phyloP scores from a whole-genome alignment of 2,888 invertebrate genomes.

The Schizaphis graminum region DNA sequence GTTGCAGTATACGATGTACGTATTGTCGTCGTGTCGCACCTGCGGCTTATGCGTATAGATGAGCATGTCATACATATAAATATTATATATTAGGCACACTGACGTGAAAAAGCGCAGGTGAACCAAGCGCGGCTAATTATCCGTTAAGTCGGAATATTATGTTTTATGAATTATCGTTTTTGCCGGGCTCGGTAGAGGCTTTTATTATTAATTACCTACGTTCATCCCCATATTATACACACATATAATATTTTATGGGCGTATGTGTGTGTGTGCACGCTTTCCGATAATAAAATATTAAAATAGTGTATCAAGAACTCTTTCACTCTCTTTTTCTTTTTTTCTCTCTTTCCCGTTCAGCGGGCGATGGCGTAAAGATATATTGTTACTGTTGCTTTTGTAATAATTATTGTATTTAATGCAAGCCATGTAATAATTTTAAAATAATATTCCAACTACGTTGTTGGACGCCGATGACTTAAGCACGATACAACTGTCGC shows the following conservation, averaged over 20 bases:
- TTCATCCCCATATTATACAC: background rate
- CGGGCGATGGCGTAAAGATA: background rate
- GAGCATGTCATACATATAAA: background rate
- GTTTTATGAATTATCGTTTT: constrained; percentile 59
- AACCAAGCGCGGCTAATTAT: constrained; percentile 36
- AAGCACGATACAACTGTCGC: background rate
- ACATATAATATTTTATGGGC: background rate
- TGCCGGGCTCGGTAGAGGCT: constrained; percentile 25
- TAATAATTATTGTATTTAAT: background rate
- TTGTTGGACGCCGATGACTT: background rate
- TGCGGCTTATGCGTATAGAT: constrained; percentile 3
- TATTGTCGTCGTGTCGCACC: background rate
- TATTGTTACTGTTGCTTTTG: background rate
- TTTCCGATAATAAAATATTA: background rate
- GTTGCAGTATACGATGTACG: background rate
- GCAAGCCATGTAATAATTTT: background rate
- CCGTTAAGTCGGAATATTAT: constrained; percentile 57
- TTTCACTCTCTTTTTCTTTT: background rate
- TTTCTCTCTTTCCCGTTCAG: background rate
- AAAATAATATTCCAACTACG: background rate
- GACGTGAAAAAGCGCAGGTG: constrained; percentile 59
- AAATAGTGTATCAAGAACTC: background rate
- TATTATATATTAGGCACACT: background rate
- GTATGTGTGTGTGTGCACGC: background rate
- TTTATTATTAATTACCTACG: constrained; percentile 36